Base-by-base conservation (phyloP, 1,140 invertebrate genomes). In the Holcopasites calliopsidis region DNA sequence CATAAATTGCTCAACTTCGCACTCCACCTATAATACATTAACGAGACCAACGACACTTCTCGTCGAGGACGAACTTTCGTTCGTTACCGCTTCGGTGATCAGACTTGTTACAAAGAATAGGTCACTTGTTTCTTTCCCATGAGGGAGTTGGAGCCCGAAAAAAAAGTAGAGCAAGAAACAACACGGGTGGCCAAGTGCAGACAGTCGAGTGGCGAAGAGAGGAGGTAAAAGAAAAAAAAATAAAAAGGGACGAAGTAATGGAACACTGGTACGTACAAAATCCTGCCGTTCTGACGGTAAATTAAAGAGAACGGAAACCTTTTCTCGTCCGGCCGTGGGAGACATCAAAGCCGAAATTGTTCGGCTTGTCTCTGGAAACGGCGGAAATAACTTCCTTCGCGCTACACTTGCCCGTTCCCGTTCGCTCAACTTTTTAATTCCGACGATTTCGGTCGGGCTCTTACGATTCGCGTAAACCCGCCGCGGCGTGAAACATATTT, bases 221-320 rank as follows among this genome's bases (percentile, higher is more conserved):
- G n/a, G 47, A 8, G 7, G 21, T 10, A 18, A 21, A 23, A 38
- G 13, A 78, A 18, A 38, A 31, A 55, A 65, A 62, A 50, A 79
- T 26, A 58, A 50, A 38, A 40, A 49, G n/a, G 35, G 50, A 23
- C 21, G 55, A 65, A 52, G 61, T 33, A 73, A 55, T 50, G 38
- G 61, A 55, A 60, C 80, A 62, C 58, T 47, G 76, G 44, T 33
- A 50, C 54, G 61, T 13, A 72, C 52, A 61, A 77, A 80, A 77
- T 60, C 54, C 50, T 47, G 38, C n/a, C 28, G 55, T 52, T 61
- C 40, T 50, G 35, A 23, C 60, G 76, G 52, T 80, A 80, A 72
- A 77, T 70, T 80, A 80, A 80, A 80, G 78, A 55, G 79, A 74
- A 82, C 73, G 73, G 60, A 74, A 69, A 75, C 64, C 73, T 38